Conservation (phyloP, 2,113 vertebrate genomes). For the Chaenocephalus aceratus region DNA sequence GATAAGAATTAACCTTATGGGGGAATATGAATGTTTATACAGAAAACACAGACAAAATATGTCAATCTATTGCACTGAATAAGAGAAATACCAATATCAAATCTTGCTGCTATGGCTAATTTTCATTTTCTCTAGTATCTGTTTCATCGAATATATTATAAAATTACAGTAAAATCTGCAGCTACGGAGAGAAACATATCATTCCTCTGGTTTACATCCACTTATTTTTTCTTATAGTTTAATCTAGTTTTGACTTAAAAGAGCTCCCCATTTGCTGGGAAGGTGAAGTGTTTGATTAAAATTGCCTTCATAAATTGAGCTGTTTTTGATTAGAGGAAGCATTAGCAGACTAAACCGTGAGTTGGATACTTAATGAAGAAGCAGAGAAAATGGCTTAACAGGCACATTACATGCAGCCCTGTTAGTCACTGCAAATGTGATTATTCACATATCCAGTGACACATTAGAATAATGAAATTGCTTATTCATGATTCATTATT, state of each 20-base stretch:
- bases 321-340: constrained; percentile 40
- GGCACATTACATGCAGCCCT: constrained; percentile 42
- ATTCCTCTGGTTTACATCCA: constrained; percentile 7
- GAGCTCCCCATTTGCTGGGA: constrained; percentile 13
- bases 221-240: constrained; percentile 8
- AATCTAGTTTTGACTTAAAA: constrained; percentile 10
- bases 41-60: not conserved
- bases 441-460: constrained; percentile 17
- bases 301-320: constrained; percentile 47
- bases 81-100: not conserved
- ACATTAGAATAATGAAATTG: constrained; percentile 72
- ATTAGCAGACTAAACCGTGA: constrained; percentile 18
- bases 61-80: not conserved
- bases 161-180: constrained; percentile 2
- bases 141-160: not conserved
- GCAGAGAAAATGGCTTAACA: constrained; percentile 33
- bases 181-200: not conserved
- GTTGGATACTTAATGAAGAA: constrained; percentile 44
- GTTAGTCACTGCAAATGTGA: constrained; percentile 41
- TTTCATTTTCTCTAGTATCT: not conserved
- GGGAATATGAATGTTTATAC: not conserved
- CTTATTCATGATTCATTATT: constrained; percentile 43
- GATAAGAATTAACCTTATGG: not conserved
- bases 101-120: not conserved
- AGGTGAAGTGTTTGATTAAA: constrained; percentile 60